A percentile compares a stretch with the other conserved stretches of the same genome.
Conservation (phyloP, 2,113 vertebrate species). For the Saiga tatarica region DNA sequence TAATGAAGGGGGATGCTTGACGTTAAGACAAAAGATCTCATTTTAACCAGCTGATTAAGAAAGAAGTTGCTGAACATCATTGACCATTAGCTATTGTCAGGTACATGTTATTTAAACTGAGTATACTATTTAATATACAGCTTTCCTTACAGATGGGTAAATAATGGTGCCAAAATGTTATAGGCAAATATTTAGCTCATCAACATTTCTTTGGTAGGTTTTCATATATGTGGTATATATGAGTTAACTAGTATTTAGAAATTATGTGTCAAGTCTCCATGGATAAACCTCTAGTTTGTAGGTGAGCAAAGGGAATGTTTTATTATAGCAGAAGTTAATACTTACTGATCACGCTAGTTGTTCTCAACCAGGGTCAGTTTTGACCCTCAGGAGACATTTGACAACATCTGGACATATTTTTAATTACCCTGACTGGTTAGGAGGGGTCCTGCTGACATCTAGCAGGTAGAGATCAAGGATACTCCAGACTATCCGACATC, state of each 20-base stretch:
- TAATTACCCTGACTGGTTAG: neutral
- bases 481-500: neutral
- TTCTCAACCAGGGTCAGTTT: neutral
- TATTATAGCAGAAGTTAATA: neutral
- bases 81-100: slow-evolving; percentile 19
- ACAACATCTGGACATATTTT: neutral
- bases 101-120: neutral
- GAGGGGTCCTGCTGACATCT: neutral
- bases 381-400: neutral
- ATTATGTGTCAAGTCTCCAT: neutral
- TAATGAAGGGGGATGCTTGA: neutral
- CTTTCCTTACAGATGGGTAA: neutral
- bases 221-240: neutral
- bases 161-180: neutral
- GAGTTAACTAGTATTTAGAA: neutral
- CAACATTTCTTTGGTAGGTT: neutral
- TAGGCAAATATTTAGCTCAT: neutral
- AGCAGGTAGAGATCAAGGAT: neutral
- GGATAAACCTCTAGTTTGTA: neutral
- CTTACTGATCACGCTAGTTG: neutral
- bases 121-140: neutral
- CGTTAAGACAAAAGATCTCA: neutral
- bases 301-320: neutral
- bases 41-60: slow-evolving; percentile 18
- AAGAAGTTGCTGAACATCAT: neutral